A percentile compares a stretch with the other conserved stretches of the same genome.
These are phyloP conservation scores for Hyposoter didymator DNA, from an alignment of 2,888 invertebrate species.

Conservation along the genomic window DNA sequence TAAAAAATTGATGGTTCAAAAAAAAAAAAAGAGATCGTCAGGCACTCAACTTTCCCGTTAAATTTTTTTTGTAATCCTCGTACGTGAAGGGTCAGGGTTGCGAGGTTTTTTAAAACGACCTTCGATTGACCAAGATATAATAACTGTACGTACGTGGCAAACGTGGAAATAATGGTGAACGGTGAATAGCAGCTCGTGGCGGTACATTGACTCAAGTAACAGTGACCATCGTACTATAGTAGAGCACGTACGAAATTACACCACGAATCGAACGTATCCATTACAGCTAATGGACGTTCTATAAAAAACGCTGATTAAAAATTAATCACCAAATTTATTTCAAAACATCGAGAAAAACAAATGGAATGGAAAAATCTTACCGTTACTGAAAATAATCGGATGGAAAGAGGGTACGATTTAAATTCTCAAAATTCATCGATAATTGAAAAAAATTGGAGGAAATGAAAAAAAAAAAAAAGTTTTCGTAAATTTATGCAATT, in stretches of 20 bases:
- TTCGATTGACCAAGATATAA: slow-evolving; percentile 56
- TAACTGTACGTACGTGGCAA: slow-evolving; percentile 36
- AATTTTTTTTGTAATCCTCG: background rate
- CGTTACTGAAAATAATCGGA: too few species aligned
- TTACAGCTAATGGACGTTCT: background rate
- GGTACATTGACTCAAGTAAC: slow-evolving; percentile 40
- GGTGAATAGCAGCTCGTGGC: slow-evolving; percentile 42
- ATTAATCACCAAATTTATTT: slow-evolving; percentile 5
- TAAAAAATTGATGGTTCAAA: background rate
- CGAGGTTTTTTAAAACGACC: slow-evolving; percentile 46
- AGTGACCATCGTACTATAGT: slow-evolving; percentile 16
- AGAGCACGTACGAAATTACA: slow-evolving; percentile 40
- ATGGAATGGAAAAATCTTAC: too few species aligned
- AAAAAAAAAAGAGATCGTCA: background rate
- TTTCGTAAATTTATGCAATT: background rate
- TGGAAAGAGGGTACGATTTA: too few species aligned
- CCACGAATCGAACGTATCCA: background rate
- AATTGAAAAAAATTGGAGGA: too few species aligned
- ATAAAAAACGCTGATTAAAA: background rate
- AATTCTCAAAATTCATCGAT: too few species aligned
- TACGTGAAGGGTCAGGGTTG: slow-evolving; percentile 61
- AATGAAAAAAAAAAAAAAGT: too few species aligned
- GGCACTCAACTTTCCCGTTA: slow-evolving; percentile 4
- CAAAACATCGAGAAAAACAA: background rate
- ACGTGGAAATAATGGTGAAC: slow-evolving; percentile 29